phyloP scores from a whole-genome alignment of 2,797 vertebrate species.

The Gymnoscopelus braueri region DNA sequence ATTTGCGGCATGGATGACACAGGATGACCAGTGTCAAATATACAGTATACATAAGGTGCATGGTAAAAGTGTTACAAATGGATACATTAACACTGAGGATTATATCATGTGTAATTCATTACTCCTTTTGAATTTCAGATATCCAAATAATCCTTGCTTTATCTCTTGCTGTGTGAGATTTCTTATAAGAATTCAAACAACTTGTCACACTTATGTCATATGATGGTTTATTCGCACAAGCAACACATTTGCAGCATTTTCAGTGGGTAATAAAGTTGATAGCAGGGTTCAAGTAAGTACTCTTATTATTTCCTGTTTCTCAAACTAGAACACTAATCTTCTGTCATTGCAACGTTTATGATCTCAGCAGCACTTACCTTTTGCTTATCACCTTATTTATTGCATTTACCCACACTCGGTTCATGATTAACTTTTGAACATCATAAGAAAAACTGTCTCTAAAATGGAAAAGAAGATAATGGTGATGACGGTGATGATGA shows the following conservation, averaged over 20 bases:
- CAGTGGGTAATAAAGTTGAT: conserved; percentile 18
- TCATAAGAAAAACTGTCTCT: too few relatives aligned
- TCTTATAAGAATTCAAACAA: too few relatives aligned
- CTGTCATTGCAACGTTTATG: conserved; percentile 17
- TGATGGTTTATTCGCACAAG: not conserved
- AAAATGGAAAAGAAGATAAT: too few relatives aligned
- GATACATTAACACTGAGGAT: too few relatives aligned
- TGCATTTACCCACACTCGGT: conserved; percentile 28
- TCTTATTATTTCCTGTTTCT: conserved; percentile 38
- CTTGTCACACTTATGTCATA: not conserved
- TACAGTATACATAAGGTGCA: too few relatives aligned
- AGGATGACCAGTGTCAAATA: too few relatives aligned
- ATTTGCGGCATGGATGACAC: too few relatives aligned
- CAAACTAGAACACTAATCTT: conserved; percentile 21
- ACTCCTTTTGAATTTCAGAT: too few relatives aligned
- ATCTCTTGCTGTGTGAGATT: too few relatives aligned
- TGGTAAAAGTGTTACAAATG: too few relatives aligned
- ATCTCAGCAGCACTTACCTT: conserved; percentile 8
- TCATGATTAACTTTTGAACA: conserved; percentile 44
- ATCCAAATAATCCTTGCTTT: too few relatives aligned
- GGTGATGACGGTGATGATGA: not conserved
- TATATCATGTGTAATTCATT: too few relatives aligned
- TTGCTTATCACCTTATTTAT: conserved; percentile 30
- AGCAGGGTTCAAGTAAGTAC: conserved; percentile 12
- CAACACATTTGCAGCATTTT: not conserved